Percentiles rank a stretch among this genome's conserved stretches.
Conservation (phyloP, 1,140 invertebrate species). For the Euschistus heros region DNA sequence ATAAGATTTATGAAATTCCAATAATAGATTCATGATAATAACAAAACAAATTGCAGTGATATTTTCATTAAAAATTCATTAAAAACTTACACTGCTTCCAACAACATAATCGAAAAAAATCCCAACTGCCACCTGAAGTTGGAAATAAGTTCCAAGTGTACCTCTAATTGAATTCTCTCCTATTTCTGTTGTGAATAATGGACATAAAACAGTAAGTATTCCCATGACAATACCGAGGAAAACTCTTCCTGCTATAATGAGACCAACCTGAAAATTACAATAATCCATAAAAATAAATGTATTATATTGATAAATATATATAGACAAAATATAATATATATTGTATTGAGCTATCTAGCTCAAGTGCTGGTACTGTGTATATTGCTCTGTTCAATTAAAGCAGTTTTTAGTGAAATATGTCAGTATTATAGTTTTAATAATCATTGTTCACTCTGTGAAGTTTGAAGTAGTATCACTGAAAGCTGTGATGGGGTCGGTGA, state of each 20-base stretch:
- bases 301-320: background rate
- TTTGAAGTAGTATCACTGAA: too few species aligned
- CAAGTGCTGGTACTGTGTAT: too few species aligned
- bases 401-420: too few species aligned
- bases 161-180: conserved; percentile 67
- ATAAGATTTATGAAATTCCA: too few species aligned
- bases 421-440: too few species aligned
- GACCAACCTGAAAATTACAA: conserved; percentile 36
- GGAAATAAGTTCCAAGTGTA: conserved; percentile 69
- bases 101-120: conserved; percentile 66
- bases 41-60: too few species aligned
- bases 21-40: too few species aligned
- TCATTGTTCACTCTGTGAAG: too few species aligned
- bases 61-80: too few species aligned
- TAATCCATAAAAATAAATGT: background rate
- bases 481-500: too few species aligned
- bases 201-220: conserved; percentile 61
- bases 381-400: too few species aligned
- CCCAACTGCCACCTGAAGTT: conserved; percentile 69
- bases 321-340: background rate
- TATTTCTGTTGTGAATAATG: conserved; percentile 73
- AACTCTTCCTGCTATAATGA: conserved; percentile 61
- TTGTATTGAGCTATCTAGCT: too few species aligned
- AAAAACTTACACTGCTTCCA: conserved; percentile 39
- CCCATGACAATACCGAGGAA: conserved; percentile 62